These are phyloP conservation scores for Salvelinus fontinalis DNA, from an alignment of 2,113 vertebrate genomes.

Conservation along the genomic window DNA sequence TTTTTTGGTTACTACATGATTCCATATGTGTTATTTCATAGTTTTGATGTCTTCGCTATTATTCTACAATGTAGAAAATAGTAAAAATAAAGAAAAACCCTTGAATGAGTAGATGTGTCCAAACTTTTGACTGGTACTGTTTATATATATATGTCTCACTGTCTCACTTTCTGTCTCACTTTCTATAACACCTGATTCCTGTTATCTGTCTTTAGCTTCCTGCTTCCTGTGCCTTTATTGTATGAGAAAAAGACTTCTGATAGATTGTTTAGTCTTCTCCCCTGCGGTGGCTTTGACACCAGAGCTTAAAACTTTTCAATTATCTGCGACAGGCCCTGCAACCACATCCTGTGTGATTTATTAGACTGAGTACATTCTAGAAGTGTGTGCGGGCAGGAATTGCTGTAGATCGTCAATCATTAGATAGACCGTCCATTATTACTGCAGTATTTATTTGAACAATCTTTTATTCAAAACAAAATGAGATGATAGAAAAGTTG, in stretches of 20 bases:
- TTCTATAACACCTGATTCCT: too few species aligned
- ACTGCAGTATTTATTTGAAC: background rate
- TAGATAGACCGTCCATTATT: background rate
- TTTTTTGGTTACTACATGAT: too few species aligned
- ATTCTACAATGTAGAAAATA: too few species aligned
- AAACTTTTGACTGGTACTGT: too few species aligned
- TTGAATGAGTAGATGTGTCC: too few species aligned
- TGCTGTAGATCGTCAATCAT: background rate
- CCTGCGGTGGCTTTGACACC: background rate
- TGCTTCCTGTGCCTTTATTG: background rate
- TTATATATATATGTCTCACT: too few species aligned
- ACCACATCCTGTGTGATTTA: background rate
- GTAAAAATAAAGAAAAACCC: too few species aligned
- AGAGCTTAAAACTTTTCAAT: constrained; percentile 4
- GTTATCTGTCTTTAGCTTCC: too few species aligned
- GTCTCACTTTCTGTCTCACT: too few species aligned
- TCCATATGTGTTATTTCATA: too few species aligned
- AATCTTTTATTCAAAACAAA: background rate
- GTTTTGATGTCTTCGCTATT: too few species aligned
- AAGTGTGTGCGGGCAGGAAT: background rate
- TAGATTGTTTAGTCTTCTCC: constrained; percentile 3
- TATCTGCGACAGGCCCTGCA: background rate
- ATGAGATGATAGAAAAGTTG: background rate
- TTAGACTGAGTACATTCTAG: background rate
- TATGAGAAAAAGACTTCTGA: background rate